phyloP scores from a whole-genome alignment of 2,113 vertebrate species.

The Nanger granti region DNA sequence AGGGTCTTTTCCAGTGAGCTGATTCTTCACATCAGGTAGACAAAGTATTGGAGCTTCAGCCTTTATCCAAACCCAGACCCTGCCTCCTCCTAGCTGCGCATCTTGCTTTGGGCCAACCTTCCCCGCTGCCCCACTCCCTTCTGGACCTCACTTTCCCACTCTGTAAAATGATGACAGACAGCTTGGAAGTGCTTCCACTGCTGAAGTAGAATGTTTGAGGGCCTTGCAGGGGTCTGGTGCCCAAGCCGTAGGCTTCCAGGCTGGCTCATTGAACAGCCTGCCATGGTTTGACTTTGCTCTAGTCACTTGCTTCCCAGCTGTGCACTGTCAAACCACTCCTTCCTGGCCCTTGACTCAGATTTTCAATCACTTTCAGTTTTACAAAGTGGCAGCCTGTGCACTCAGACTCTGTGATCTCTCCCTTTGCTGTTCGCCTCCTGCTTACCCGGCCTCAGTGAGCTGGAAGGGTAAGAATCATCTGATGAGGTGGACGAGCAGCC shows the following conservation, averaged over 20 bases:
- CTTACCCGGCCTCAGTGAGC: fast-evolving
- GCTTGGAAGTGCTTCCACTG: neutral
- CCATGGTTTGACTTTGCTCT: neutral
- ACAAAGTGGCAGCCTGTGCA: fast-evolving
- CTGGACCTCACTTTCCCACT: neutral
- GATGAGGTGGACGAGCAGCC: fast-evolving
- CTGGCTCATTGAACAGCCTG: neutral
- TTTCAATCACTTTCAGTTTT: neutral
- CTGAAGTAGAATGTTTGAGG: fast-evolving
- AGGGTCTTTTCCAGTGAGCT: neutral
- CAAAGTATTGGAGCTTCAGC: neutral
- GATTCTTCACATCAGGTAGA: neutral
- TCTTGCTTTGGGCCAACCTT: neutral
- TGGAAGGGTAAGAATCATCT: too few species aligned
- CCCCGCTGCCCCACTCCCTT: neutral
- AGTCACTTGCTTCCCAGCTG: neutral
- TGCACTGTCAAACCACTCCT: fast-evolving
- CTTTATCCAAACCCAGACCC: neutral
- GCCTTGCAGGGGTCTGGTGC: fast-evolving
- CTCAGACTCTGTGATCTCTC: too few species aligned
- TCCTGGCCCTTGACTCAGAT: neutral
- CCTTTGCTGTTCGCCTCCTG: neutral
- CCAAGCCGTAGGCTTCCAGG: fast-evolving
- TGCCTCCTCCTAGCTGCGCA: neutral
- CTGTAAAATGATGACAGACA: neutral